These are phyloP conservation scores for Synergus itoensis DNA, from an alignment of 2,888 invertebrate species.

Conservation along the genomic window DNA sequence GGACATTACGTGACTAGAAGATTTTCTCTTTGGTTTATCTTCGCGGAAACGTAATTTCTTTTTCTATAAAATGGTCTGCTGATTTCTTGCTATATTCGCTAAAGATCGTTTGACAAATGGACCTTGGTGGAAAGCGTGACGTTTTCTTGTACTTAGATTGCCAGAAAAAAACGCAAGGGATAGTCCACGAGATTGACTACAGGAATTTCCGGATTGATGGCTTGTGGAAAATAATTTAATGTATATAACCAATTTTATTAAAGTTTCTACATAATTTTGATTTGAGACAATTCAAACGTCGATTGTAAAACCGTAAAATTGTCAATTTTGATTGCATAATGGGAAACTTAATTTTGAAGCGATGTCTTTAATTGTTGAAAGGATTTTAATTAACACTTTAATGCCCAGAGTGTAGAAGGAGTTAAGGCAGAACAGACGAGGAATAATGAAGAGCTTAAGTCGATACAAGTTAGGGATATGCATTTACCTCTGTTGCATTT, in stretches of 20 bases:
- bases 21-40: neutral
- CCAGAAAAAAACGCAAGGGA: neutral
- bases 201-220: neutral
- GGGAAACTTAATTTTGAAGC: neutral
- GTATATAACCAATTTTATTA: neutral
- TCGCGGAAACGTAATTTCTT: neutral
- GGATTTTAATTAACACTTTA: slow-evolving; percentile 37
- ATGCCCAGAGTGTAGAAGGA: slow-evolving; percentile 35
- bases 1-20: neutral
- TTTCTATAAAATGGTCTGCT: neutral
- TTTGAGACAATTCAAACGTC: neutral
- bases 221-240: neutral
- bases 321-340: neutral
- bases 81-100: neutral
- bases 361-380: slow-evolving; percentile 22
- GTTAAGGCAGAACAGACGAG: slow-evolving; percentile 5
- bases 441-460: slow-evolving; percentile 46
- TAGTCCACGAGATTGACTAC: neutral
- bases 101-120: neutral
- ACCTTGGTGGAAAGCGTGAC: neutral
- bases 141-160: neutral
- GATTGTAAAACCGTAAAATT: neutral
- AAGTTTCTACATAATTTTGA: neutral
- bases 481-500: slow-evolving; percentile 21
- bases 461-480: slow-evolving; percentile 39